phyloP scores from a whole-genome alignment of 2,113 vertebrate species.

The Aegithalos caudatus region DNA sequence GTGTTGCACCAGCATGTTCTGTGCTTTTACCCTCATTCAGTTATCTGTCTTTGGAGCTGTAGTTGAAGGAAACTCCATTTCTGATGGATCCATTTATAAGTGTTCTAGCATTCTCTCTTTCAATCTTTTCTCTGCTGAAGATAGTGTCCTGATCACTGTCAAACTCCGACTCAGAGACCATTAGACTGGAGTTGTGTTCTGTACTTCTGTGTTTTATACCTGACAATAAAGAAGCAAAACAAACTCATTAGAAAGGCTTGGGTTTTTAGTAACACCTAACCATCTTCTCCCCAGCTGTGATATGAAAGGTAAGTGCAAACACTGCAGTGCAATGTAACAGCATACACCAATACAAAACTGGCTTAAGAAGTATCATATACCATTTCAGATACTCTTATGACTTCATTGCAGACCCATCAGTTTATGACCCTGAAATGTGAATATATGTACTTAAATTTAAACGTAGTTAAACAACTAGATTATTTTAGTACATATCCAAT shows the following conservation, averaged over 20 bases:
- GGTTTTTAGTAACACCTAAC: neutral
- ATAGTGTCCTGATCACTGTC: constrained; percentile 90
- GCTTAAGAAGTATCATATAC: neutral
- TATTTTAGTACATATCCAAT: neutral
- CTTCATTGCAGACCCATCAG: neutral
- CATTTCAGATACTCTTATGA: neutral
- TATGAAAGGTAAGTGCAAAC: neutral
- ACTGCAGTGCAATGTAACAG: neutral
- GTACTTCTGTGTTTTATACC: constrained; percentile 91
- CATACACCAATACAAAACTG: neutral
- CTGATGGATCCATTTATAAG: constrained; percentile 65
- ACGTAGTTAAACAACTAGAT: neutral
- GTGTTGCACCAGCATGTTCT: neutral
- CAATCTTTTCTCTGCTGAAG: constrained; percentile 80
- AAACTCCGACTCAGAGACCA: constrained; percentile 91
- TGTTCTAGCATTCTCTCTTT: constrained; percentile 70
- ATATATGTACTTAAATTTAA: neutral
- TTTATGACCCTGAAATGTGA: neutral
- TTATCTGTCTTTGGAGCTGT: constrained; percentile 76
- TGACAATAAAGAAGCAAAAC: constrained; percentile 24
- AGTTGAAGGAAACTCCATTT: constrained; percentile 79
- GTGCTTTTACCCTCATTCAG: neutral
- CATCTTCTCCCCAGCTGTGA: neutral
- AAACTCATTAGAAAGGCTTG: neutral
- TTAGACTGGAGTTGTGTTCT: constrained; percentile 90